Conservation (phyloP, 2,113 vertebrate species). For the Ciconia boyciana region DNA sequence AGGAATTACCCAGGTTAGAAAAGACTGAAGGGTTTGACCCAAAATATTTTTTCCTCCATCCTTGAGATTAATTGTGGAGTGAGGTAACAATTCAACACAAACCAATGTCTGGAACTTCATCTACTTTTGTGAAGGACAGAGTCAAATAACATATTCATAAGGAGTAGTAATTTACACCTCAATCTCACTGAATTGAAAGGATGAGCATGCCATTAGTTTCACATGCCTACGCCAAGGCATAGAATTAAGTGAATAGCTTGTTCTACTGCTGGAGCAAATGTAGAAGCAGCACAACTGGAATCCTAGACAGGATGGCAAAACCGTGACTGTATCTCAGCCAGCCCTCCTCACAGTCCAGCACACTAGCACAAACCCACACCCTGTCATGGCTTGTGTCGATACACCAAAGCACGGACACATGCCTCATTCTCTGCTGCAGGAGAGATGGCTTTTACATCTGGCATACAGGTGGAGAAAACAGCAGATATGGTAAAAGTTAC, state of each 20-base stretch:
- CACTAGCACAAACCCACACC: background rate
- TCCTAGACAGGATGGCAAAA: background rate
- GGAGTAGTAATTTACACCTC: background rate
- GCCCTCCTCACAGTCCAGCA: background rate
- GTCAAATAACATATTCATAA: background rate
- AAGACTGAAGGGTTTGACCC: background rate
- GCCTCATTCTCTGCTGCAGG: background rate
- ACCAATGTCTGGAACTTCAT: background rate
- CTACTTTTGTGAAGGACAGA: background rate
- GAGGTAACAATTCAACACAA: background rate
- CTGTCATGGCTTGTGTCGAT: background rate
- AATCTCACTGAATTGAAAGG: background rate
- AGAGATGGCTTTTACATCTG: background rate
- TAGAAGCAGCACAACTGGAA: background rate
- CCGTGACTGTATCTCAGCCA: background rate
- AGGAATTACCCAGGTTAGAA: background rate
- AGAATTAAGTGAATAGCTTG: background rate
- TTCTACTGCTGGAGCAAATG: background rate
- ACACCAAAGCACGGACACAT: fast-evolving
- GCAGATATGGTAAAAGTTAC: background rate
- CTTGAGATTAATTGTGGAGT: background rate
- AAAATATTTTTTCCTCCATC: background rate
- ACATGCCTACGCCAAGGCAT: background rate
- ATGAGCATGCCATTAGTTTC: background rate
- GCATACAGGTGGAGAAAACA: background rate